phyloP scores from a whole-genome alignment of 2,797 vertebrate species.

The Hafferia zeledoni region DNA sequence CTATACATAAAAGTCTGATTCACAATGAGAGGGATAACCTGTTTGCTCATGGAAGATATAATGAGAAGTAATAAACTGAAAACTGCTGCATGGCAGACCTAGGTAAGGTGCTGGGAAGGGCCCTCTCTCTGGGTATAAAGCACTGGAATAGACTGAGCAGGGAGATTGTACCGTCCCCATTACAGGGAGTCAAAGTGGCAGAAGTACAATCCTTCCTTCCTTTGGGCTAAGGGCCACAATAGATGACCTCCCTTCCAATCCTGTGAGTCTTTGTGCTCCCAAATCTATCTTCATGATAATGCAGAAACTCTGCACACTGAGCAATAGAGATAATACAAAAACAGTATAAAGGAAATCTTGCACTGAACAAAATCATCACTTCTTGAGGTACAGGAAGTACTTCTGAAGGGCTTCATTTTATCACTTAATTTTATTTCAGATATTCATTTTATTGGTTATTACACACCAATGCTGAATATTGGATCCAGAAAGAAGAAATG shows the following conservation, averaged over 20 bases:
- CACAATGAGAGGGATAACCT: neutral
- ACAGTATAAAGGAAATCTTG: neutral
- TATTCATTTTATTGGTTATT: neutral
- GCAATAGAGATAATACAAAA: neutral
- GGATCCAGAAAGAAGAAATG: neutral
- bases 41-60: neutral
- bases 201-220: neutral
- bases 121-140: neutral
- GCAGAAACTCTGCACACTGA: neutral
- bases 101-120: neutral
- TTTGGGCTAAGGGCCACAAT: neutral
- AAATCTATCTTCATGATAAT: neutral
- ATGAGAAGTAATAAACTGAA: slow-evolving; percentile 12
- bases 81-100: neutral
- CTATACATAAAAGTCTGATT: neutral
- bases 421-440: slow-evolving; percentile 23
- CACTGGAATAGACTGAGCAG: neutral
- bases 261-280: neutral
- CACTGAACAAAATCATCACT: neutral
- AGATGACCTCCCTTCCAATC: neutral
- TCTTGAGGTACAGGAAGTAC: neutral
- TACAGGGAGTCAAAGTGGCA: neutral
- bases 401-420: slow-evolving; percentile 25
- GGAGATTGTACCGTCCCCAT: neutral
- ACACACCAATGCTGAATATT: neutral